Evolutionary conservation across 2,113 vertebrate species (phyloP), one percentile per base, ranked within the genome.

Genomic region (Nothoprocta perdicaria): DNA sequence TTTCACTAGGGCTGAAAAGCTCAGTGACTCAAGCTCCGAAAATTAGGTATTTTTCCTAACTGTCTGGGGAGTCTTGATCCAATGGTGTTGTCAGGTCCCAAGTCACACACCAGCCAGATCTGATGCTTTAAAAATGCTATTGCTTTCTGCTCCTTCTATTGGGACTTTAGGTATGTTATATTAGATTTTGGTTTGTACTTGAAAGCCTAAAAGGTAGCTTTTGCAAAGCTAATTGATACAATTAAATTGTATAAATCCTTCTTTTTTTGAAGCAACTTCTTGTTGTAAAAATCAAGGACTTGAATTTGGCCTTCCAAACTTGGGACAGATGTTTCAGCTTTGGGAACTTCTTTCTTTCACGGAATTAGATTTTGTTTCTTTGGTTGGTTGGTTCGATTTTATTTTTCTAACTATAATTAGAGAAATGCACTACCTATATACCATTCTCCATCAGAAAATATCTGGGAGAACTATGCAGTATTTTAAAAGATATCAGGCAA

Each of bases 301-400:
- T 91, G 85, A 91, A 63, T 46, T 84, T 76, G 91, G 76, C 88
- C 68, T 94, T 81, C 52, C 85, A 95, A 96, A 92, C 82, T 76
- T 92, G 91, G 91, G 89, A 91, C 88, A 95, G 89, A 95, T 95
- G 93, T 91, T 91, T 18, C 60, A 95, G 89, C 85, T 96, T 94
- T 92, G 76, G 84, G 71, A 93, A 67, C 72, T 66, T 73, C 92
- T 96, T 95, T 95, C 76, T 82, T 95, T 96, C 94, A 85, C 92
- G 91, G 85, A 77, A 78, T 88, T 85, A 89, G 68, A 38, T 26
- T 33, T 50, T 50, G 48, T 50, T 19, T 48, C 8, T 48, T 48
- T 35, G 41, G 41, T 43, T 43, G 41, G 15, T 43, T 43, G 41
- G 41, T 43, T 46, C 9, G 45, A 18, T 46, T 46, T 46, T 6